phyloP scores from a whole-genome alignment of 2,113 vertebrate genomes.

The Hirundichthys speculiger region DNA sequence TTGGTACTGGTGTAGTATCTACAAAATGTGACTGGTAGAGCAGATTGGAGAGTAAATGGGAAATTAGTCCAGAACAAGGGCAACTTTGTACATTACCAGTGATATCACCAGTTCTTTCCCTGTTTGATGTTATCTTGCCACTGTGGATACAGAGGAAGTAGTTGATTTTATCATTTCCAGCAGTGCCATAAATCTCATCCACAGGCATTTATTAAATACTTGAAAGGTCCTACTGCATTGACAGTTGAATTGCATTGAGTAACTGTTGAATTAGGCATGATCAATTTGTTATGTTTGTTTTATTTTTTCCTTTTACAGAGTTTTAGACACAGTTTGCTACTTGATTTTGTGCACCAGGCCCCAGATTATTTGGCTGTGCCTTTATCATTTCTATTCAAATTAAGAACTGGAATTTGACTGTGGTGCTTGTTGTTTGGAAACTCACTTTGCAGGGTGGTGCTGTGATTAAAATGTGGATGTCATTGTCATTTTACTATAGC shows the following conservation, averaged over 20 bases:
- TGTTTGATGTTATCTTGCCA: conserved; percentile 44
- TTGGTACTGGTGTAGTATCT: background rate
- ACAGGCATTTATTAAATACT: background rate
- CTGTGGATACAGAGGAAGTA: conserved; percentile 21
- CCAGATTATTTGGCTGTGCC: conserved; percentile 3
- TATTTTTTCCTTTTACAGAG: background rate
- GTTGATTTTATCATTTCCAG: conserved; percentile 7
- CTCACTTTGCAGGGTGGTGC: background rate
- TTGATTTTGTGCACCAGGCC: conserved; percentile 5
- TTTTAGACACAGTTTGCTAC: background rate
- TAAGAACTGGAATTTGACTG: conserved; percentile 29
- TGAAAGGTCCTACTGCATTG: background rate
- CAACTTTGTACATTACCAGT: conserved; percentile 6
- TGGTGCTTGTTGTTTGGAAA: background rate
- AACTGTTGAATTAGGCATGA: background rate
- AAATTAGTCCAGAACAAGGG: conserved; percentile 9
- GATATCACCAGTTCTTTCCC: too few species aligned
- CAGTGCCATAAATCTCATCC: background rate
- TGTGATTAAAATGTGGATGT: conserved; percentile 7
- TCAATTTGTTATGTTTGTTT: background rate
- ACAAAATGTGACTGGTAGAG: background rate
- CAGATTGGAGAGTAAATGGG: conserved; percentile 12
- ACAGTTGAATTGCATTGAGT: background rate
- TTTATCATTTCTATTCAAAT: conserved; percentile 46
- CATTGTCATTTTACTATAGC: background rate